Base-by-base conservation (phyloP, 2,888 invertebrate genomes). In the Alcis repandata region DNA sequence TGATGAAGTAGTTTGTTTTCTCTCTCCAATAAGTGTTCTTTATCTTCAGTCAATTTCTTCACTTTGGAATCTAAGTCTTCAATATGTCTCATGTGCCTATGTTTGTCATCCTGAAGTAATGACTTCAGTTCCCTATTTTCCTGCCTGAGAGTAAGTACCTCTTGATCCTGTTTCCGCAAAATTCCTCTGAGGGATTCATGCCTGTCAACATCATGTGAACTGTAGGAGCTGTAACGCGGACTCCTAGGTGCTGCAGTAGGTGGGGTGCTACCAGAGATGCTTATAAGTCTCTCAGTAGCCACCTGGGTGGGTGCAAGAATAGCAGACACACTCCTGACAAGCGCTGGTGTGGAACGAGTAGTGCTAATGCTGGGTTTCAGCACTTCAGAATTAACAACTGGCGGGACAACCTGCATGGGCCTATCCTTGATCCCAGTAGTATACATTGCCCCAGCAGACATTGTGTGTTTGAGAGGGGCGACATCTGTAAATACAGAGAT, bases 251-350 rank as follows among this genome's bases (percentile, higher is more conserved):
- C 89, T 59, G 90, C 88, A 15, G 82, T 83, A 0, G 92, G 92
- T 4, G 92, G 91, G 43, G 92, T 90, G 63, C 70, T 86, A 0
- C 88, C 91, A 15, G 90, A 83, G 69, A 92, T 82, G 67, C 82
- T 89, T n/a, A 92, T 89, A 1, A 93, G 84, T 66, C 86, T 84
- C 9, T 92, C 92, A 66, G 91, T 92, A 10, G 86, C 86, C 10
- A 91, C 91, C 63, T 85, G 84, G 41, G 87, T 85, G 1, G 92
- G 91, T 11, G 90, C 84, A 11, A 93, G 79, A 27, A 93, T 92
- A 15, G 91, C 92, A 51, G 92, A 93, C 13, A 89, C 84, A 83
- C 92, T 93, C 17, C 92, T 85, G 17, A 88, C 82, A n/a, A 93
- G 77, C 3, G 79, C 81, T 33, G 91, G 91, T n/a, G 86, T 85